These are phyloP conservation scores for Lamellibrachia luymesi DNA, from an alignment of 1,140 invertebrate genomes.

Conservation along the genomic window DNA sequence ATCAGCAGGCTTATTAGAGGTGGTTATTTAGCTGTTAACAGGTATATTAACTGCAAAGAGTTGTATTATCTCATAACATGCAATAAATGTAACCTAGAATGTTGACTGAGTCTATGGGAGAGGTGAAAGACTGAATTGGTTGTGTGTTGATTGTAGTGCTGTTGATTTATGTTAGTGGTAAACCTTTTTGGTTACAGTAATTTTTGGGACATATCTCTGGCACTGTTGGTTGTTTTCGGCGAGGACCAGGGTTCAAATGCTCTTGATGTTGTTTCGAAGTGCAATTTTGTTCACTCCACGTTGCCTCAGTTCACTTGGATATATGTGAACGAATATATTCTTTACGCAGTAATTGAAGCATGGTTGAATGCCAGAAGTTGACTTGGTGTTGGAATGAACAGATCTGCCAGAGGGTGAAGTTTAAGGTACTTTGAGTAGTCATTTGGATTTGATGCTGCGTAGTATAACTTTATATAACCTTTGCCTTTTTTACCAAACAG, in stretches of 20 bases:
- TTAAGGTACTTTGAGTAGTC: not conserved
- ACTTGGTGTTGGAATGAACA: not conserved
- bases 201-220: not conserved
- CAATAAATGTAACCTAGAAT: not conserved
- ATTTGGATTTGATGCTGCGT: too few species aligned
- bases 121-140: not conserved
- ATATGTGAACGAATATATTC: not conserved
- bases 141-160: too few species aligned
- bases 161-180: not conserved
- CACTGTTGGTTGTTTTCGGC: not conserved
- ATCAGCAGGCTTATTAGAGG: not conserved
- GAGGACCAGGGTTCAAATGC: not conserved
- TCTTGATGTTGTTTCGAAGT: not conserved
- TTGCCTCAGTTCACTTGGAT: not conserved
- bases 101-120: not conserved
- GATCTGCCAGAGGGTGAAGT: not conserved
- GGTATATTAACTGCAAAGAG: not conserved
- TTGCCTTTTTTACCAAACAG: not conserved
- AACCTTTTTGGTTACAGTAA: not conserved
- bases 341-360: not conserved
- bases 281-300: not conserved
- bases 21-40: not conserved
- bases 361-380: not conserved
- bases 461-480: not conserved
- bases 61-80: not conserved